phyloP scores from a whole-genome alignment of 1,140 invertebrate genomes.

The Bemisia tabaci region DNA sequence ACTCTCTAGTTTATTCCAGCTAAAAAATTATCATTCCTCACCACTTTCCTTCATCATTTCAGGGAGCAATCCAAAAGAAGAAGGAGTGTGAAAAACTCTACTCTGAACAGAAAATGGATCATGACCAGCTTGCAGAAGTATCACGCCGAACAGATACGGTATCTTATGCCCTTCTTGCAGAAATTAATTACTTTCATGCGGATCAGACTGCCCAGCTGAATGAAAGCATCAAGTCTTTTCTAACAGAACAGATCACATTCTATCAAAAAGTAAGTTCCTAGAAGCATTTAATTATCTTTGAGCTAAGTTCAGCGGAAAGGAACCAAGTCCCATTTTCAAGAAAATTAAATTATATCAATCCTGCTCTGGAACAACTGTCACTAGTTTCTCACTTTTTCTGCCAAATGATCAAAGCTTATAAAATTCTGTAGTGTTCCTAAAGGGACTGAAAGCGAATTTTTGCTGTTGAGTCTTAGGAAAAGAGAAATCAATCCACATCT shows the following conservation, averaged over 20 bases:
- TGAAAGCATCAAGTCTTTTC: conserved; percentile 67
- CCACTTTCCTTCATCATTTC: conserved; percentile 22
- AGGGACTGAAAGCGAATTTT: too few species aligned
- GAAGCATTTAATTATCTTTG: not conserved
- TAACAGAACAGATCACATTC: conserved; percentile 79
- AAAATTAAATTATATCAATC: too few species aligned
- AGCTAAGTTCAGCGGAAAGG: too few species aligned
- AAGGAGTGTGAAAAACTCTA: conserved; percentile 73
- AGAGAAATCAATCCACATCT: too few species aligned
- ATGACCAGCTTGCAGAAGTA: conserved; percentile 62
- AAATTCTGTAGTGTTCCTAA: too few species aligned
- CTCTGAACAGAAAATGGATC: conserved; percentile 68
- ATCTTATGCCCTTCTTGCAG: conserved; percentile 81
- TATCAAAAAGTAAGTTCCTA: conserved; percentile 49
- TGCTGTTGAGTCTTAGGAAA: too few species aligned
- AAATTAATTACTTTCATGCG: conserved; percentile 82
- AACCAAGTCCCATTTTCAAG: too few species aligned
- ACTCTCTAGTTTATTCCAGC: too few species aligned
- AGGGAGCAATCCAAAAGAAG: conserved; percentile 73
- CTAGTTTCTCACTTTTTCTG: too few species aligned
- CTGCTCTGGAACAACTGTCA: too few species aligned
- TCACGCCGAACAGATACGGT: conserved; percentile 72
- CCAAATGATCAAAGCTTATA: too few species aligned
- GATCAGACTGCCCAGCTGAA: conserved; percentile 79
- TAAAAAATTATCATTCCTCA: too few species aligned